Evolutionary conservation across 2,888 invertebrate species (phyloP), one percentile per base, ranked within the genome.

Genomic region (Cistogaster globosa): DNA sequence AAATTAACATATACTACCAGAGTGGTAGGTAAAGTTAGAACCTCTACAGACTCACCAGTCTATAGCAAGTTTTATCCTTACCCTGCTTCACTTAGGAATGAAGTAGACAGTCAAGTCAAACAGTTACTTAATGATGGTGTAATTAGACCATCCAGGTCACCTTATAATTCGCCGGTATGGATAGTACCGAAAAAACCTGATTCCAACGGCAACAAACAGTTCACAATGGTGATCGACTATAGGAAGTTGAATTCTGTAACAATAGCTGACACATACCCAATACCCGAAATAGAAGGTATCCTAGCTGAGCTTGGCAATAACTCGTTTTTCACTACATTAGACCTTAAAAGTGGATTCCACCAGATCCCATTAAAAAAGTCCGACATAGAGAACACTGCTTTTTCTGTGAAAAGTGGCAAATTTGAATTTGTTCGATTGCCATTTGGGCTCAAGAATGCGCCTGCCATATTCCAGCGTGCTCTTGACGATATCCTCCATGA

Each of bases 1-100:
- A 81, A 62, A 20, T 45, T 81, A 14, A 68, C 81, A 6, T 81
- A 62, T 16, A 81, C 81, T 36, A 69, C 82, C n/a, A 32, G 32
- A 6, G 32, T 32, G 32, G 32, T 69, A 16, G 83, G 67, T 16
- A 77, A 77, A 67, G 72, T 74, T 36, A 22, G 51, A 18, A 62
- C 72, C 7, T 36, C 9, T 2, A 58, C 42, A 26, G 72, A 74
- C 4, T 14, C 12, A 36, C 72, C 72, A n/a, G 20, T 60, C 38
- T 60, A 72, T 48, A 32, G 48, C 14, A 58, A 48, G 12, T 26
- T 20, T 58, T 38, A 58, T 20, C 55, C 71, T 11, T 51, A 69
- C n/a, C 69, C 68, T 18, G 12, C 14, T 11, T 42, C 42, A 12
- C 11, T 42, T 38, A 69, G n/a, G n/a, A n/a, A n/a, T n/a, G n/a